These are phyloP conservation scores for Seladonia tumulorum DNA, from an alignment of 2,888 invertebrate species.

Conservation along the genomic window DNA sequence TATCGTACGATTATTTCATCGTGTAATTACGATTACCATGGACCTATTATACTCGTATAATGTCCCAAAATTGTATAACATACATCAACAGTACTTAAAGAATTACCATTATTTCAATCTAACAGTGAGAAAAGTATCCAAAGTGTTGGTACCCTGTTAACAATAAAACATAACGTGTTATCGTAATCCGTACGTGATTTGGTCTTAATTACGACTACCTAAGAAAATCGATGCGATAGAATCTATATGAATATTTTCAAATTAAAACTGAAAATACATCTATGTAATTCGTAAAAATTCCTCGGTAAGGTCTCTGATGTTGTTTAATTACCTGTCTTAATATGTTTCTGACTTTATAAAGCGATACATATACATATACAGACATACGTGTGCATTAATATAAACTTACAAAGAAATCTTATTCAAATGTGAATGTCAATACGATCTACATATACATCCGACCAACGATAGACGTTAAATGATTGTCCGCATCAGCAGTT, in stretches of 20 bases:
- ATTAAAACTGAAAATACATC: neutral
- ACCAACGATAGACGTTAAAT: slow-evolving; percentile 22
- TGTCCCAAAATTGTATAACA: neutral
- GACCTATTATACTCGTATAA: neutral
- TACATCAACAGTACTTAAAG: neutral
- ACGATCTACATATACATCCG: neutral
- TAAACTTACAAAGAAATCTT: neutral
- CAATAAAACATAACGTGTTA: neutral
- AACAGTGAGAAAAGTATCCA: neutral
- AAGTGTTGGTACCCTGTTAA: neutral
- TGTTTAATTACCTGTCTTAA: slow-evolving; percentile 14
- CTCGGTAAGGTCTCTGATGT: neutral
- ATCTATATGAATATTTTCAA: neutral
- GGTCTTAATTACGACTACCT: neutral
- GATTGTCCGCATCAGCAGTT: neutral
- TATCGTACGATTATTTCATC: neutral
- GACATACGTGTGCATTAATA: neutral
- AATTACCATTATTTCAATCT: slow-evolving; percentile 4
- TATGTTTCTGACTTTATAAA: neutral
- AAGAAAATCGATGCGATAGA: neutral
- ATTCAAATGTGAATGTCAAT: slow-evolving; percentile 10
- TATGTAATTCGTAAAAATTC: neutral
- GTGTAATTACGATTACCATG: neutral
- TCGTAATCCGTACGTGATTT: neutral
- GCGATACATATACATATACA: neutral